A percentile compares a stretch with the other conserved stretches of the same genome.
Conservation (phyloP, 2,113 vertebrate species). For the Cyphomyrus plagiostoma region DNA sequence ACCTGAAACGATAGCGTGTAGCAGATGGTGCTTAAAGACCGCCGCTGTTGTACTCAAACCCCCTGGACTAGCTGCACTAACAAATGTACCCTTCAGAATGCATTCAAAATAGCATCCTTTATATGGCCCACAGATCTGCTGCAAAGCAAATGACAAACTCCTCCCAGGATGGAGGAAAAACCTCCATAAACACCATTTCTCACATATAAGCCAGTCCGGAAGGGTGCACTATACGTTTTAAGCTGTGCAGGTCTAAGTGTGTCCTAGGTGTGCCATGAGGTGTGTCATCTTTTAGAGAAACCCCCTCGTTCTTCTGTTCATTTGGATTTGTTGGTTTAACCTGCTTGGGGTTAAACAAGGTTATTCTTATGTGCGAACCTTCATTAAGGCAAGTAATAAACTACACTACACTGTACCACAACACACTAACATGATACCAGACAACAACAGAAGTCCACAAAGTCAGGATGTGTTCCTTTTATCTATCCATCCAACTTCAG, state of each 20-base stretch:
- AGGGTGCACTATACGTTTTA: not conserved
- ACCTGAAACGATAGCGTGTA: not conserved
- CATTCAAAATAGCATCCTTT: not conserved
- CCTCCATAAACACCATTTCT: not conserved
- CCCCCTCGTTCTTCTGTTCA: not conserved
- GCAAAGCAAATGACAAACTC: not conserved
- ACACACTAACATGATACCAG: not conserved
- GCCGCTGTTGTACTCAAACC: not conserved
- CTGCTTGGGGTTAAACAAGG: not conserved
- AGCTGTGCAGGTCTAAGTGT: not conserved
- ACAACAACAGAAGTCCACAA: not conserved
- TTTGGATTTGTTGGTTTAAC: not conserved
- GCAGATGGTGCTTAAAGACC: conserved; percentile 7
- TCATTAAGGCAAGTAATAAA: not conserved
- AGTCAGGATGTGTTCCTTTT: not conserved
- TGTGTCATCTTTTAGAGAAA: not conserved
- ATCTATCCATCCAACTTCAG: not conserved
- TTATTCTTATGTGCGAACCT: not conserved
- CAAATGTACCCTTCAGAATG: not conserved
- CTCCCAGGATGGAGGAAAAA: not conserved
- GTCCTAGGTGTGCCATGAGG: not conserved
- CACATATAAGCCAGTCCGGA: not conserved
- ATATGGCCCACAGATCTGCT: not conserved
- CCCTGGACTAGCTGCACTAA: not conserved
- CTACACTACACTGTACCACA: not conserved